Evolutionary conservation across 2,888 invertebrate genomes (phyloP), one percentile per base, ranked within the genome.

Genomic region (Macroteleia sp.): DNA sequence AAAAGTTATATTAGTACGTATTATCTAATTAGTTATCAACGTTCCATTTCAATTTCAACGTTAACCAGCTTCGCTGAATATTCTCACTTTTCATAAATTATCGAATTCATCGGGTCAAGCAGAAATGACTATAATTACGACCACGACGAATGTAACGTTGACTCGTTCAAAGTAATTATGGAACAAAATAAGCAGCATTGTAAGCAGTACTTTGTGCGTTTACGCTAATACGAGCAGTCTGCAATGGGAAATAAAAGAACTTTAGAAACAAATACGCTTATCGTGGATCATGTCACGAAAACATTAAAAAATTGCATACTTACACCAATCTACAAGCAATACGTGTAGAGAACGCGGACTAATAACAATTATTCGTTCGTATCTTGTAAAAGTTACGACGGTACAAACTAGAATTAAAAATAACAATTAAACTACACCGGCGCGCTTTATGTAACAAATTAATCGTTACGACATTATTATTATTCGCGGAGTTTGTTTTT

Each of bases 211-310:
- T 66, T 66, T 67, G 67, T 48, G 67, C 71, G 39, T 62, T 77
- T 73, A 77, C 62, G 77, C 73, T 77, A 77, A 77, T 73, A 62
- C 50, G 67, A 41, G 34, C 54, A 30, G 14, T 48, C 20, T 5
- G 52, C 25, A 46, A 44, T 39, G 28, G 17, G 73, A 71, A 77
- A 57, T 57, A 56, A 71, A 77, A 71, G 50, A 61, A 77, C 59
- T 50, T 6, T 2, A 77, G 71, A 77, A 77, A 77, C 77, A 77
- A 77, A 77, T 77, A 77, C 61, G 48, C 77, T 77, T 77, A 77
- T 77, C 77, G 48, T 14, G 20, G 77, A 77, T 73, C 77, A 4
- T 62, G 77, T 77, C 77, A 77, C 71, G 77, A 71, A 62, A 56
- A 61, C 67, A 67, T 67, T 62, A 34, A 67, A 73, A 73, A 77